A percentile compares a stretch with the other conserved stretches of the same genome.
These are phyloP conservation scores for Drosophila kohkoa DNA, from an alignment of 1,140 invertebrate species.

Conservation along the genomic window DNA sequence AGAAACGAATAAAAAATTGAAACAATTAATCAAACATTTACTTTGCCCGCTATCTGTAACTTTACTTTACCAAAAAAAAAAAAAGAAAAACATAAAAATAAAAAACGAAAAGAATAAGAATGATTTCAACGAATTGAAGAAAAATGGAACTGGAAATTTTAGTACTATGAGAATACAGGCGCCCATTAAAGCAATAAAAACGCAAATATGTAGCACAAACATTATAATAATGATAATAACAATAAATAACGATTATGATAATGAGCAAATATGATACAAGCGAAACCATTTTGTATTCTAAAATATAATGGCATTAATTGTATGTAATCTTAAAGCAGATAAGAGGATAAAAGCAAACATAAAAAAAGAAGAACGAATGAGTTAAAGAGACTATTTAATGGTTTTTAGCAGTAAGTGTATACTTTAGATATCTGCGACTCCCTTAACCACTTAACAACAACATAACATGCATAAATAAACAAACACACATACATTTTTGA, in stretches of 20 bases:
- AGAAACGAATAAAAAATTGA: constrained; percentile 13
- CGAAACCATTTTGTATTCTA: constrained; percentile 51
- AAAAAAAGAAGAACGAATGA: constrained; percentile 1
- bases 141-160: constrained; percentile 13
- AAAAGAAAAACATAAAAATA: not conserved
- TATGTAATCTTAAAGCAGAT: constrained; percentile 42
- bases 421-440: constrained; percentile 38
- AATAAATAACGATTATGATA: constrained; percentile 32
- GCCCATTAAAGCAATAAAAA: constrained; percentile 65
- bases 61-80: constrained; percentile 36
- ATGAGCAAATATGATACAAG: constrained; percentile 39
- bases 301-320: constrained; percentile 37
- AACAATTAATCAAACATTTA: constrained; percentile 16
- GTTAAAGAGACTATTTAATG: constrained; percentile 68
- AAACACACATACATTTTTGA: constrained; percentile 23
- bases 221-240: constrained; percentile 19
- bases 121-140: constrained; percentile 18
- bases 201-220: constrained; percentile 60
- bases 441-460: constrained; percentile 11
- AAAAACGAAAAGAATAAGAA: constrained; percentile 8
- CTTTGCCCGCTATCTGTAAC: constrained; percentile 37
- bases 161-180: constrained; percentile 32
- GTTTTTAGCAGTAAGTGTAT: constrained; percentile 66
- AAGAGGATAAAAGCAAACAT: constrained; percentile 25
- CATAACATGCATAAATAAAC: constrained; percentile 28